These are phyloP conservation scores for Arion vulgaris DNA, from an alignment of 1,140 invertebrate genomes.

Conservation along the genomic window DNA sequence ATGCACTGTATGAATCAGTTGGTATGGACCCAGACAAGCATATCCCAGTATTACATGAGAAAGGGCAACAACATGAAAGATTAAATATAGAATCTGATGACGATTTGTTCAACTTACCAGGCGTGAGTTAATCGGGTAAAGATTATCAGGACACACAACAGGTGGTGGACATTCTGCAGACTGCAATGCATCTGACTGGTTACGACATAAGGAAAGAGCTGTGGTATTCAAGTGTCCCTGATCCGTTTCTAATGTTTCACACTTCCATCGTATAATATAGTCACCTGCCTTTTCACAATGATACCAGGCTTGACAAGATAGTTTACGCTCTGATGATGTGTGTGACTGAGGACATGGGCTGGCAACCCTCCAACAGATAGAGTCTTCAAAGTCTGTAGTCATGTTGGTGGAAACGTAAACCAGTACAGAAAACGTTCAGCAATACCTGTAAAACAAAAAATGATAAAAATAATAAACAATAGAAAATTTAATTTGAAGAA, in stretches of 20 bases:
- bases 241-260: neutral
- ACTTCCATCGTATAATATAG: conserved; percentile 6
- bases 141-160: neutral
- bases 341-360: neutral
- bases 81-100: no score
- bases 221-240: neutral
- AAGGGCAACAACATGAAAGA: no score
- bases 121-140: neutral
- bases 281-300: conserved; percentile 10
- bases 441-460: no score
- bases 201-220: neutral
- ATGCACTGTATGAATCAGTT: no score
- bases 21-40: no score
- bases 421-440: neutral
- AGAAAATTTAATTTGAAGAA: no score
- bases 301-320: conserved; percentile 8
- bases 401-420: neutral
- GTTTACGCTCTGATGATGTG: neutral
- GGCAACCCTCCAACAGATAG: neutral
- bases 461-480: no score
- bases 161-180: neutral
- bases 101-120: neutral
- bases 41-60: no score
- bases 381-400: neutral
- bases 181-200: neutral